Conservation (phyloP, 2,113 vertebrate genomes). For the Polyodon spathula region DNA sequence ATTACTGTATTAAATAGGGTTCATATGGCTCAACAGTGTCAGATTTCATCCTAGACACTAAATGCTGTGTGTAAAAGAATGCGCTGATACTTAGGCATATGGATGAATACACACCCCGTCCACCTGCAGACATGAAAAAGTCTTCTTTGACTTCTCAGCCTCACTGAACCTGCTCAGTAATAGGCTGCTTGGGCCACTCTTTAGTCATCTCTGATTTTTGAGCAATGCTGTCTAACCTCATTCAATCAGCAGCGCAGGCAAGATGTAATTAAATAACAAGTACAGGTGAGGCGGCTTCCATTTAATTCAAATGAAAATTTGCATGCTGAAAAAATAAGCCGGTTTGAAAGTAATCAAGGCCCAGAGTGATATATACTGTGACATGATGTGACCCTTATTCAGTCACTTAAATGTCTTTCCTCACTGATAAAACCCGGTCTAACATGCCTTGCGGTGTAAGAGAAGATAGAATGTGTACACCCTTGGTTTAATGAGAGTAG, state of each 20-base stretch:
- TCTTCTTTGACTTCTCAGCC: background rate
- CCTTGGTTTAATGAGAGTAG: slow-evolving; percentile 26
- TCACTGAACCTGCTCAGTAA: background rate
- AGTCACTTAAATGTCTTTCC: background rate
- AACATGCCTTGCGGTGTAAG: background rate
- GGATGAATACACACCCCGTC: background rate
- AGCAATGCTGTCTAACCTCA: background rate
- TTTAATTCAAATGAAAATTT: background rate
- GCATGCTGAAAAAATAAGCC: background rate
- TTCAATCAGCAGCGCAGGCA: background rate
- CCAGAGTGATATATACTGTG: background rate
- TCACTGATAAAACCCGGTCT: fast-evolving
- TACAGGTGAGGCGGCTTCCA: background rate
- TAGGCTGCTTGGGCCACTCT: slow-evolving; percentile 2
- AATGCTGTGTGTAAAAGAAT: background rate
- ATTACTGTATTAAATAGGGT: background rate
- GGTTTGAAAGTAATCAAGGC: background rate
- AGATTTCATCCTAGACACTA: background rate
- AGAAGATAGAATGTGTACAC: slow-evolving; percentile 28
- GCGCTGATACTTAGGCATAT: background rate
- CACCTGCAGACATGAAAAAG: background rate
- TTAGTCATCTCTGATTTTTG: slow-evolving; percentile 2
- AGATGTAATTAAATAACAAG: slow-evolving; percentile 1
- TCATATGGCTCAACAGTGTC: background rate
- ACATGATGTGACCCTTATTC: slow-evolving; percentile 3